A percentile compares a stretch with the other conserved stretches of the same genome.
phyloP scores from a whole-genome alignment of 2,888 invertebrate species.

The Drosophila ezoana region DNA sequence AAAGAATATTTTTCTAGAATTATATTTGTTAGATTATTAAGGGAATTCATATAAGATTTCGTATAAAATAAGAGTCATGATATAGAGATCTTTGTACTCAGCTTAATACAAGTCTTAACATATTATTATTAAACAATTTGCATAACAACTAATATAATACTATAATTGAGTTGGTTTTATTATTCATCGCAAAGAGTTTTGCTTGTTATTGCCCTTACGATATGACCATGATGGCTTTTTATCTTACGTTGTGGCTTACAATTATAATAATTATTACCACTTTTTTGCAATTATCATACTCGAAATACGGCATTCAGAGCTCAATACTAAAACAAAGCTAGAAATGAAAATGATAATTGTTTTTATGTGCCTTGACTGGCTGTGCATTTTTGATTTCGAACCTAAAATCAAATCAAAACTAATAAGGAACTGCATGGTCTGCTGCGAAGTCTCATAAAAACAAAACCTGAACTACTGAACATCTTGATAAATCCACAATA shows the following conservation, averaged over 20 bases:
- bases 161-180: constrained; percentile 30
- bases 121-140: constrained; percentile 29
- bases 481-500: constrained; percentile 20
- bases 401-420: constrained; percentile 19
- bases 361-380: constrained; percentile 3
- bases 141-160: constrained; percentile 25
- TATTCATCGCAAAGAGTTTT: constrained; percentile 9
- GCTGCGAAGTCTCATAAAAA: constrained; percentile 23
- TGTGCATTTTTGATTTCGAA: constrained; percentile 12
- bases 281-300: constrained; percentile 33
- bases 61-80: not conserved
- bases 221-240: constrained; percentile 31
- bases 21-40: too few species aligned
- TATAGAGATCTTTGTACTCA: not conserved
- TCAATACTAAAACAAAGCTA: constrained; percentile 22
- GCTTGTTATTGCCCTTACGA: constrained; percentile 10
- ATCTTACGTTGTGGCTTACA: constrained; percentile 19
- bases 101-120: not conserved
- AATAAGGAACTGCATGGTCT: constrained; percentile 53
- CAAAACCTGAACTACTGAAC: constrained; percentile 43
- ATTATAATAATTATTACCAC: constrained; percentile 49
- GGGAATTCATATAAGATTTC: too few species aligned
- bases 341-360: constrained; percentile 8
- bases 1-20: too few species aligned
- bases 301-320: constrained; percentile 12